phyloP scores from a whole-genome alignment of 2,797 vertebrate genomes.

The Danionella dracula region DNA sequence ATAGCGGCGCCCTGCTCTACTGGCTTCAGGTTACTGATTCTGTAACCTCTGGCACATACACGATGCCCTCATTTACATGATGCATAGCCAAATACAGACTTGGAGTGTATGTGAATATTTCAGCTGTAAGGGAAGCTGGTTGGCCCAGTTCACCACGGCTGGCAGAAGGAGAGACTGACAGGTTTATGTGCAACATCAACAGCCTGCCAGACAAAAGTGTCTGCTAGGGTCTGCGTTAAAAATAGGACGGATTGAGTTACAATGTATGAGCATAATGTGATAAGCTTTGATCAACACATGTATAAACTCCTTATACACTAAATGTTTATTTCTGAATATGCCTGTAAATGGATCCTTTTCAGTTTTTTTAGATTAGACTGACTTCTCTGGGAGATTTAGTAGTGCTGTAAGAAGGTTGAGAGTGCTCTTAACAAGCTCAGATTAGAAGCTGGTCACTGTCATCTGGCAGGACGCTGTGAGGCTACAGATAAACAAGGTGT shows the following conservation, averaged over 20 bases:
- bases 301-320: too few relatives aligned
- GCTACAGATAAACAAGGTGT: constrained; percentile 11
- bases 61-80: constrained; percentile 11
- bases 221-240: constrained; percentile 13
- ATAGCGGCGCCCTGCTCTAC: background rate
- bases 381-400: constrained; percentile 4
- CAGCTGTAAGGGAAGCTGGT: constrained; percentile 26
- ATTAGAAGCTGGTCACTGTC: constrained; percentile 20
- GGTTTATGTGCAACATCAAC: constrained; percentile 36
- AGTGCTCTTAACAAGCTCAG: constrained; percentile 14
- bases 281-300: background rate
- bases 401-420: constrained; percentile 23
- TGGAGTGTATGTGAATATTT: constrained; percentile 59
- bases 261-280: background rate
- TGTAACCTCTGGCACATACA: background rate
- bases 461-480: background rate
- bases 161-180: constrained; percentile 25
- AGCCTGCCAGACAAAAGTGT: constrained; percentile 33
- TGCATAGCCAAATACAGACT: constrained; percentile 4
- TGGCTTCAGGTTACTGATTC: constrained; percentile 3
- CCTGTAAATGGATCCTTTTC: background rate
- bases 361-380: constrained; percentile 26
- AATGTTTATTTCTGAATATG: background rate
- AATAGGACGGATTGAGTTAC: constrained; percentile 31
- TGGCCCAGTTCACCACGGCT: constrained; percentile 7